These are phyloP conservation scores for Cheilinus undulatus DNA, from an alignment of 2,113 vertebrate species.

Conservation along the genomic window DNA sequence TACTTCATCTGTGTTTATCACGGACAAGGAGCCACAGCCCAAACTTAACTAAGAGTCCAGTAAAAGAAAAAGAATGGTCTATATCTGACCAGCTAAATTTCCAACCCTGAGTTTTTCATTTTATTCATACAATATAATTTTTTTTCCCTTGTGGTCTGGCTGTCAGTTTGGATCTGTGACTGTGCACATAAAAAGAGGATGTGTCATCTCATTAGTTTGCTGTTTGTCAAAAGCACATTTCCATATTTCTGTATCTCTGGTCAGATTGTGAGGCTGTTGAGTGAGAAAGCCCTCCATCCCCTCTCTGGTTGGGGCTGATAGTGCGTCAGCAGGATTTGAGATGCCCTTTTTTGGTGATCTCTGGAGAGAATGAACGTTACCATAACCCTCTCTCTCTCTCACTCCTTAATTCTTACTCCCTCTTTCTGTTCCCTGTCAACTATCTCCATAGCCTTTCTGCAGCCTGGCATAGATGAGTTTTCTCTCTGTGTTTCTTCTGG, in stretches of 20 bases:
- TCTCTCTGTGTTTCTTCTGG: not conserved
- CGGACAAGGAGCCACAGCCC: not conserved
- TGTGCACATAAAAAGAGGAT: slow-evolving; percentile 23
- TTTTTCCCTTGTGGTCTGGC: not conserved
- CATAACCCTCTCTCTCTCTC: slow-evolving; percentile 56
- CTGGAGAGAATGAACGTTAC: slow-evolving; percentile 69
- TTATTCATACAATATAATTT: not conserved
- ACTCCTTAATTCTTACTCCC: slow-evolving; percentile 12
- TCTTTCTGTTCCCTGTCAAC: slow-evolving; percentile 36
- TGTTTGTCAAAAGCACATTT: slow-evolving; percentile 41
- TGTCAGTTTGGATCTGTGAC: not conserved
- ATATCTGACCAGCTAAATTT: not conserved
- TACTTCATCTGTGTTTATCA: slow-evolving; percentile 32
- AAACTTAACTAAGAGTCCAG: not conserved
- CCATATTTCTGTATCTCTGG: slow-evolving; percentile 35
- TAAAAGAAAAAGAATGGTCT: not conserved
- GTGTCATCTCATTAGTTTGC: slow-evolving; percentile 44
- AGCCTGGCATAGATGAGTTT: slow-evolving; percentile 18
- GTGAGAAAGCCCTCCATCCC: slow-evolving; percentile 48
- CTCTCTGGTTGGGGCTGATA: slow-evolving; percentile 54
- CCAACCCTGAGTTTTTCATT: not conserved
- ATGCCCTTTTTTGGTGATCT: slow-evolving; percentile 84
- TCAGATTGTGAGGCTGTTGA: slow-evolving; percentile 46
- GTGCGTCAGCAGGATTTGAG: slow-evolving; percentile 71
- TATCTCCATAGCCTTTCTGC: slow-evolving; percentile 27